Conservation (phyloP, 2,113 vertebrate species). For the Psittacus erithacus region DNA sequence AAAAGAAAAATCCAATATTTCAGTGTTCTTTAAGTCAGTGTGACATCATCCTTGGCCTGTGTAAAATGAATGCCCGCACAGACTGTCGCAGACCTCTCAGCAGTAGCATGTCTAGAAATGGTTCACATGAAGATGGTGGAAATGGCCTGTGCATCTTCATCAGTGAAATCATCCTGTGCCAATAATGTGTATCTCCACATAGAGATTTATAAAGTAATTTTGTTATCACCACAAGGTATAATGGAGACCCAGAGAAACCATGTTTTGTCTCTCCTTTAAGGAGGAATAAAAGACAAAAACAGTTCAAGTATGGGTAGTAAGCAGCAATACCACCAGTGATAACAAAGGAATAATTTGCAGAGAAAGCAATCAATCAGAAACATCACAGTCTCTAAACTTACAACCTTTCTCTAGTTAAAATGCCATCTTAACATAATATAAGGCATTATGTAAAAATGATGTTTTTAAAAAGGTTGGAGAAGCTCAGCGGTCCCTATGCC, state of each 20-base stretch:
- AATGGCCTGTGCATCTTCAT: neutral
- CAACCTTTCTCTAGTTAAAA: neutral
- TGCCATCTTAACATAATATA: neutral
- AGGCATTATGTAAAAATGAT: neutral
- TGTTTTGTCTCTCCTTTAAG: neutral
- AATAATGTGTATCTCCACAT: neutral
- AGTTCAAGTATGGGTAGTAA: neutral
- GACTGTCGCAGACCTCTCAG: no score
- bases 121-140: neutral
- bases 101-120: neutral
- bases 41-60: neutral
- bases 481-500: fast-evolving
- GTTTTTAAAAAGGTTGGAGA: neutral
- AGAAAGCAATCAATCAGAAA: neutral
- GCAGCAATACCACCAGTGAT: neutral
- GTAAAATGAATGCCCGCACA: neutral
- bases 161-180: neutral
- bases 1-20: neutral
- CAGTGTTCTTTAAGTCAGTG: neutral
- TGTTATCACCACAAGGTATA: neutral
- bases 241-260: neutral
- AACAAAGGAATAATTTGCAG: neutral
- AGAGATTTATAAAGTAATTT: neutral
- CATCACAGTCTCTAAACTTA: neutral
- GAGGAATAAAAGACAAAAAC: neutral